A percentile compares a stretch with the other conserved stretches of the same genome.
phyloP scores from a whole-genome alignment of 2,888 invertebrate species.

The Seira ritae region DNA sequence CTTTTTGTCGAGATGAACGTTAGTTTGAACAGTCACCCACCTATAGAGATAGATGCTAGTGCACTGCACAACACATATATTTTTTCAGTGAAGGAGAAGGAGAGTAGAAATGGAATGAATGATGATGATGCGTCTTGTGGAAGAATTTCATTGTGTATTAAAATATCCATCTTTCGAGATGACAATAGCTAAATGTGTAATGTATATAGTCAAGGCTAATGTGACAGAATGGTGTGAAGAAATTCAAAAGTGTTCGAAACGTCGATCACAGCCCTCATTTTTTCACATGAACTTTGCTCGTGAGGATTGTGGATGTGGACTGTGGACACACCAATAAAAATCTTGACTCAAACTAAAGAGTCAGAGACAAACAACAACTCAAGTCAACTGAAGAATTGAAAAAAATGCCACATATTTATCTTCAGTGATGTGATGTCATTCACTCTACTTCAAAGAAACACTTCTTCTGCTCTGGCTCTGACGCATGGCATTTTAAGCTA shows the following conservation, averaged over 20 bases:
- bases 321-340: slow-evolving; percentile 5
- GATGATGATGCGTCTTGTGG: slow-evolving; percentile 1
- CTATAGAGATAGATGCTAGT: neutral
- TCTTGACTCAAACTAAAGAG: too few relatives aligned
- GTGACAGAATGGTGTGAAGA: slow-evolving; percentile 19
- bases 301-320: neutral
- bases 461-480: neutral
- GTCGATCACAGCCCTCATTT: neutral
- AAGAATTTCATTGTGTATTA: slow-evolving; percentile 7
- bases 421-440: neutral
- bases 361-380: too few relatives aligned
- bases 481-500: too few relatives aligned
- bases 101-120: neutral
- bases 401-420: too few relatives aligned
- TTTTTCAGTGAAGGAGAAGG: too few relatives aligned
- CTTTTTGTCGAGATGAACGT: neutral
- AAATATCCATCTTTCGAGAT: neutral
- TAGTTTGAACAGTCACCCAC: neutral
- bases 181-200: slow-evolving; percentile 20
- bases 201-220: slow-evolving; percentile 18
- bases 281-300: neutral
- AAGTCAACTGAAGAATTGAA: too few relatives aligned
- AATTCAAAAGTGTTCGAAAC: neutral
- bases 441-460: neutral
- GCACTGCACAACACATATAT: too few relatives aligned